Base-by-base conservation (phyloP, 2,888 invertebrate genomes). In the Orthonychiurus folsomi region DNA sequence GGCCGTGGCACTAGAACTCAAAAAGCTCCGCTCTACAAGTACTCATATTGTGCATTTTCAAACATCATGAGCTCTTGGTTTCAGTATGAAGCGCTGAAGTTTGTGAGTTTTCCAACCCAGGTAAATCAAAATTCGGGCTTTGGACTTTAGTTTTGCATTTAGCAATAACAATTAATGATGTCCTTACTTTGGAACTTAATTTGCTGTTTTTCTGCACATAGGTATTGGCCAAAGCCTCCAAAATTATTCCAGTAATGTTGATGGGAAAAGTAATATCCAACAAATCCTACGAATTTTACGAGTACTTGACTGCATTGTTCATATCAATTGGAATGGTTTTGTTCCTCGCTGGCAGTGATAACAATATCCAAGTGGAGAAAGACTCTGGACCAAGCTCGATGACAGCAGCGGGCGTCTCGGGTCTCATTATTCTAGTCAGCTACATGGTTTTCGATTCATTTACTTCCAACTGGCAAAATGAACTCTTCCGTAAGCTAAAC, bases 31-130 rank as follows among this genome's bases (percentile, higher is more conserved):
- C 81, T 95, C 15, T 95, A 93, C 79, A 90, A 93, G 79, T 97
- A 95, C 79, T 88, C 89, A 0, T 97, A 87, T 80, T 93, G 95
- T 75, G 93, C 96, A 2, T 86, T 99, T 74, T 93, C 95, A 20
- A 99, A 99, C 78, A 91, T 97, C 69, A 85, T 99, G 83, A 95
- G 95, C 76, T 94, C 95, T 56, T 99, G 97, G 97, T 97, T 94
- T 78, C 99, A 99, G 79, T 99, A 99, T 77, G 99, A 99, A 79
- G 97, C 97, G 24, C 81, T 99, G 55, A 97, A 97, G 78, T 99
- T 89, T 78, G 93, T 99, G 74, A 94, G 90, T 75, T 99, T 99
- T 77, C 97, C 97, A 1, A 93, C 95, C 56, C 96, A 97, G 83
- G 93, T 90, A 71, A 74, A 66, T 21, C 18, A 27, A 20, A 25